Conservation (phyloP, 1,140 invertebrate species). For the Latrodectus geometricus region DNA sequence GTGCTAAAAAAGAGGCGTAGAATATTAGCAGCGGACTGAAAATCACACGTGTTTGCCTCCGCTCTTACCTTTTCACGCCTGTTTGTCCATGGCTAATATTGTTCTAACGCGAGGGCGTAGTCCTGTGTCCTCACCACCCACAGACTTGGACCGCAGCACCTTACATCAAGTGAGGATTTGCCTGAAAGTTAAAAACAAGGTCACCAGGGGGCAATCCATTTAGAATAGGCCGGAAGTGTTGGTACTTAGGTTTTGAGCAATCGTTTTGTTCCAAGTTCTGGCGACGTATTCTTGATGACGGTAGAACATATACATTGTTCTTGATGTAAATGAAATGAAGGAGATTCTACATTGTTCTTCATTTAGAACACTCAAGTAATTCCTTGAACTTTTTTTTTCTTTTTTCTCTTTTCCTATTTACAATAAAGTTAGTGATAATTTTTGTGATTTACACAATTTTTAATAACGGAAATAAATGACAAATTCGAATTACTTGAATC, state of each 20-base stretch:
- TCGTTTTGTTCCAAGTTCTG: neutral
- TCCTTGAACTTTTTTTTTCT: too few species aligned
- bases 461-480: too few species aligned
- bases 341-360: too few species aligned
- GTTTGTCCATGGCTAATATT: conserved; percentile 19
- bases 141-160: neutral
- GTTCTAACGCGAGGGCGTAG: neutral
- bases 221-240: neutral
- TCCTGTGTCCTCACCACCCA: conserved; percentile 1
- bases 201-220: conserved; percentile 2
- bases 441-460: too few species aligned
- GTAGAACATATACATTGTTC: too few species aligned
- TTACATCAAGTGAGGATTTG: neutral
- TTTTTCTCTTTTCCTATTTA: too few species aligned
- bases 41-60: conserved; percentile 2
- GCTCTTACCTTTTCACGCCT: conserved; percentile 6
- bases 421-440: too few species aligned
- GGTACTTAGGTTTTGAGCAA: neutral
- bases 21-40: neutral
- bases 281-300: too few species aligned
- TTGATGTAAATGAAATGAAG: too few species aligned
- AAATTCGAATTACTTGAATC: too few species aligned
- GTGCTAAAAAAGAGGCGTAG: neutral
- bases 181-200: neutral
- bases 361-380: too few species aligned